A percentile compares a stretch with the other conserved stretches of the same genome.
These are phyloP conservation scores for Tympanoctomys barrerae DNA, from an alignment of 2,797 vertebrate genomes.

Conservation along the genomic window DNA sequence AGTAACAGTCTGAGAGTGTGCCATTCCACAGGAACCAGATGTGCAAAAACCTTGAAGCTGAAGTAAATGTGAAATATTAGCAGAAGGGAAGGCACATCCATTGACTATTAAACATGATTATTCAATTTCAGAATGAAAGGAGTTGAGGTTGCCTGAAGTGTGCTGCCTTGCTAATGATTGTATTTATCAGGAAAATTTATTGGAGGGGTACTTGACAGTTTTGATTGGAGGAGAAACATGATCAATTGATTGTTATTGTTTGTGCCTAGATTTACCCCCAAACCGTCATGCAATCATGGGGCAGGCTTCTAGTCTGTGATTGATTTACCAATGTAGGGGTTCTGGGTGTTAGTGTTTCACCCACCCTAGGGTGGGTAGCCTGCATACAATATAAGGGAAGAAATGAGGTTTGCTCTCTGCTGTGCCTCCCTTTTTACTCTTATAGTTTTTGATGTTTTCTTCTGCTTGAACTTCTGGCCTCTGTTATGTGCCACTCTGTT, in stretches of 20 bases:
- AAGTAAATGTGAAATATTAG: background rate
- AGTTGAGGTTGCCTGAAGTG: background rate
- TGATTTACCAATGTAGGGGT: no score
- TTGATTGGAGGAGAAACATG: background rate
- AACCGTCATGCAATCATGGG: no score
- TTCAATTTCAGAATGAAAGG: background rate
- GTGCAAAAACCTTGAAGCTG: background rate
- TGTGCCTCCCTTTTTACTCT: no score
- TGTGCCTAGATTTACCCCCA: no score
- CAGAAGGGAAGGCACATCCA: background rate
- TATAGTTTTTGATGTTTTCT: no score
- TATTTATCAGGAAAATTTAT: background rate
- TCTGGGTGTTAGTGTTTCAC: no score
- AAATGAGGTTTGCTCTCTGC: no score
- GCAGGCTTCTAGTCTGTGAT: no score
- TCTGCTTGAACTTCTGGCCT: no score
- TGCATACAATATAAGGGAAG: no score
- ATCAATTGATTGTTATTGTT: background rate
- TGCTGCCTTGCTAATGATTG: background rate
- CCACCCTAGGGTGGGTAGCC: no score
- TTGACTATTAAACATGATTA: background rate
- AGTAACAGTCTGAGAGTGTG: background rate
- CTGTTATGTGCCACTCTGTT: no score
- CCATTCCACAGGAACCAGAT: background rate
- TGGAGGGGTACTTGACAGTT: background rate